A percentile compares a stretch with the other conserved stretches of the same genome.
phyloP scores from a whole-genome alignment of 1,140 invertebrate genomes.

The Paraescarpia echinospica region DNA sequence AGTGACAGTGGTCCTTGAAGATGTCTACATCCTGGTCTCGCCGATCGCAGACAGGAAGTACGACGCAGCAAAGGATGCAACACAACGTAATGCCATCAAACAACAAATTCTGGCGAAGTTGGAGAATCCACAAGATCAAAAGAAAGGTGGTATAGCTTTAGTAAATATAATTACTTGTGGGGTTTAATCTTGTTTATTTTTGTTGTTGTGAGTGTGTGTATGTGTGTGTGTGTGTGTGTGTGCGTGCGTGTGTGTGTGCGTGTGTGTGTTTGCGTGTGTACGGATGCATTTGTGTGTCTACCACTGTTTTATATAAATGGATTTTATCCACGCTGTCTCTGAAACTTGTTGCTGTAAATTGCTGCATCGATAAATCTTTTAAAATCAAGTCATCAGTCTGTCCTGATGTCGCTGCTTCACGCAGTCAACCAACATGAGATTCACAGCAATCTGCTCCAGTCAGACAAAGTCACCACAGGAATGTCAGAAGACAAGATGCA shows the following conservation, averaged over 20 bases:
- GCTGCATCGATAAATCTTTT: background rate
- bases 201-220: no score
- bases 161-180: background rate
- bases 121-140: conserved; percentile 39
- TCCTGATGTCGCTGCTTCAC: background rate
- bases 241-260: no score
- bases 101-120: conserved; percentile 65
- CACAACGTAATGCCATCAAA: conserved; percentile 73
- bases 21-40: conserved; percentile 75
- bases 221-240: no score
- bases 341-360: no score
- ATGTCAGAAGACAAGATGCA: background rate
- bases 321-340: no score
- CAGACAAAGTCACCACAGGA: background rate
- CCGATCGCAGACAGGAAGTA: conserved; percentile 70
- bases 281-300: no score
- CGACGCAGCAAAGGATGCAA: conserved; percentile 74
- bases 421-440: background rate
- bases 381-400: background rate
- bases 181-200: background rate
- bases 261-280: no score
- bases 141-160: background rate
- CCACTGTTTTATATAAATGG: no score
- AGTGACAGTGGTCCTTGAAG: conserved; percentile 71
- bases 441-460: background rate